Evolutionary conservation across 2,797 vertebrate species (phyloP), one percentile per base, ranked within the genome.

Genomic region (Silurus aristotelis): DNA sequence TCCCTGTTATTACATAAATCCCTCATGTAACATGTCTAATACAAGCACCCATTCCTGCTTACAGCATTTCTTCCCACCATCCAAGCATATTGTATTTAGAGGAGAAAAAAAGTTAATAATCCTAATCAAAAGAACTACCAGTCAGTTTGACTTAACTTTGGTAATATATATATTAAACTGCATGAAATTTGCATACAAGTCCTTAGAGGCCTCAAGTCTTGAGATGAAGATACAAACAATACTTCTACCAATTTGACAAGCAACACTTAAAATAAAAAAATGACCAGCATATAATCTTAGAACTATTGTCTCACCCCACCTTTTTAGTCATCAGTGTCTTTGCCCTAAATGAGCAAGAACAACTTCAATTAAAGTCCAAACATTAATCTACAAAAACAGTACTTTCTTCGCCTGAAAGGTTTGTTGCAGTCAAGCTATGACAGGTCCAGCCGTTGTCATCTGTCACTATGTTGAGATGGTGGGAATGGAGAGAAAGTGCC

Each of bases 1-100:
- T 80, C 82, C 78, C 63, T 52, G 85, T 86, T 87, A 52, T 82
- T 82, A 82, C 81, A 85, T 72, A 83, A 81, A 87, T 80, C 72
- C 46, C 67, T 85, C 10, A 68, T 81, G 56, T 52, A 80, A 86
- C 71, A 85, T 38, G 38, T 79, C 71, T 22, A 89, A 84, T 52
- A 63, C 52, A 87, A 72, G 81, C 56, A 80, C 56, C 5, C 25
- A 70, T 70, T 82, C 25, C 82, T 31, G 68, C 79, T 82, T 82
- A 79, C 61, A 48, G 12, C 77, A 48, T 68, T 52, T 60, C 27
- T 78, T 31, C 83, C 83, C 58, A 78, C 60, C 61, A 63, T 27
- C 55, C 86, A 86, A 81, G 67, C 64, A 71, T 76, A 63, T 25
- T 75, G 48, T 80, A 83, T 55, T 83, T 31, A 67, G 79, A 78